phyloP scores from a whole-genome alignment of 2,888 invertebrate genomes.

The Drymonia ruficornis region DNA sequence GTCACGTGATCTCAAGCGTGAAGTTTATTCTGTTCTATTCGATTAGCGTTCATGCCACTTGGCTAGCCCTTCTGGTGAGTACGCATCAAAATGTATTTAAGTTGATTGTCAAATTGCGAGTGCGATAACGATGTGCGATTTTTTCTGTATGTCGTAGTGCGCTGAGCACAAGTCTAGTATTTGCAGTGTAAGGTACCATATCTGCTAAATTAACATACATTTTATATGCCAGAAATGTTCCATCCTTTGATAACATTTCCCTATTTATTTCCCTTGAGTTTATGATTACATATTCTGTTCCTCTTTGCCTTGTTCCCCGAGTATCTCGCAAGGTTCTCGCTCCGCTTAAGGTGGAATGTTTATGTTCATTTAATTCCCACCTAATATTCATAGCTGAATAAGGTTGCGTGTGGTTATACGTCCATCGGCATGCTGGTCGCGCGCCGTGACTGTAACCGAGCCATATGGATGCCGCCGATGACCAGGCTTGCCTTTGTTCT shows the following conservation, averaged over 20 bases:
- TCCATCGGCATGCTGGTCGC: constrained; percentile 56
- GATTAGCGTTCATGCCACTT: too few species aligned
- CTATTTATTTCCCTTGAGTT: neutral
- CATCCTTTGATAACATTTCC: too few species aligned
- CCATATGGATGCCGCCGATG: constrained; percentile 60
- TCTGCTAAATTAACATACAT: too few species aligned
- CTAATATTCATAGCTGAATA: constrained; percentile 45
- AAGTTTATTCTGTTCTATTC: too few species aligned
- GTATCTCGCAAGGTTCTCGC: neutral
- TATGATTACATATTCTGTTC: neutral
- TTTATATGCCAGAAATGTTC: neutral
- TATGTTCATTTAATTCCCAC: constrained; percentile 42
- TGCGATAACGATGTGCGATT: too few species aligned
- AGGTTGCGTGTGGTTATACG: constrained; percentile 36
- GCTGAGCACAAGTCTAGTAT: too few species aligned
- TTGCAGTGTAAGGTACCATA: too few species aligned
- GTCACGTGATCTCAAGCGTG: too few species aligned
- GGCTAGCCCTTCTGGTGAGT: too few species aligned
- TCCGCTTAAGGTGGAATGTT: constrained; percentile 25
- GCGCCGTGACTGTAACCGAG: constrained; percentile 53
- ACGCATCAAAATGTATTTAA: too few species aligned
- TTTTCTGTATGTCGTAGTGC: too few species aligned
- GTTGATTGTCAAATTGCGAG: too few species aligned
- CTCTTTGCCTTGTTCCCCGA: neutral
- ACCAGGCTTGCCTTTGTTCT: constrained; percentile 45